Evolutionary conservation across 2,113 vertebrate genomes (phyloP).

Genomic region (Myotis brandtii): DNA sequence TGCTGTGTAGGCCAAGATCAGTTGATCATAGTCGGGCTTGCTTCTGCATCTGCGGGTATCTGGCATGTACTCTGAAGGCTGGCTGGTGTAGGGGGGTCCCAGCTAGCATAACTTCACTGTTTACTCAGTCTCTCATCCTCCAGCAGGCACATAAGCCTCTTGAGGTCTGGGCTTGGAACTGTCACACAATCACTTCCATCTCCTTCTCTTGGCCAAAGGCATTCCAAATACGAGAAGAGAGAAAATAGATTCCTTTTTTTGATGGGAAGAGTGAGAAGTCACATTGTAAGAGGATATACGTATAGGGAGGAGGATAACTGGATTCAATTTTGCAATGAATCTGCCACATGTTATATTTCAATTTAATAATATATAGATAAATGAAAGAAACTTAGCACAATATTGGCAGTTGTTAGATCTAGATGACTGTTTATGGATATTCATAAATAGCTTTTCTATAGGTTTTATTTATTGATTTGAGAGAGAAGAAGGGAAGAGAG

Average conservation of each 20-base stretch:
- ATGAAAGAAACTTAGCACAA: background rate
- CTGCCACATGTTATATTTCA: background rate
- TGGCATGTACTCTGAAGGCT: background rate
- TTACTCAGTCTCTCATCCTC: background rate
- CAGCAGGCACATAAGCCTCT: background rate
- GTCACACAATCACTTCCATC: background rate
- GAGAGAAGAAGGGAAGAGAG: too few species aligned
- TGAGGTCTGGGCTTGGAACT: background rate
- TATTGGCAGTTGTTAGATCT: background rate
- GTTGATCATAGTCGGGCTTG: background rate
- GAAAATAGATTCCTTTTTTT: conserved; percentile 8
- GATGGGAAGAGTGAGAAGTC: conserved; percentile 1
- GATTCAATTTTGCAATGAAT: conserved; percentile 11
- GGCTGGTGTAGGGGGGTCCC: background rate
- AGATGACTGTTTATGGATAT: background rate
- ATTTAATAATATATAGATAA: background rate
- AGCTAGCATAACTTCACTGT: background rate
- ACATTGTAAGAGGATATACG: background rate
- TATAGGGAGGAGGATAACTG: background rate
- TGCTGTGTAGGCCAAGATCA: background rate
- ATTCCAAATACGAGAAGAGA: conserved; percentile 32
- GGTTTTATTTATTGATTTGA: background rate
- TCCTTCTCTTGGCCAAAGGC: background rate
- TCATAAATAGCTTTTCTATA: conserved; percentile 15
- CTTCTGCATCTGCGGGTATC: background rate